These are phyloP conservation scores for Trisateles emortualis DNA, from an alignment of 2,888 invertebrate species.

Conservation along the genomic window DNA sequence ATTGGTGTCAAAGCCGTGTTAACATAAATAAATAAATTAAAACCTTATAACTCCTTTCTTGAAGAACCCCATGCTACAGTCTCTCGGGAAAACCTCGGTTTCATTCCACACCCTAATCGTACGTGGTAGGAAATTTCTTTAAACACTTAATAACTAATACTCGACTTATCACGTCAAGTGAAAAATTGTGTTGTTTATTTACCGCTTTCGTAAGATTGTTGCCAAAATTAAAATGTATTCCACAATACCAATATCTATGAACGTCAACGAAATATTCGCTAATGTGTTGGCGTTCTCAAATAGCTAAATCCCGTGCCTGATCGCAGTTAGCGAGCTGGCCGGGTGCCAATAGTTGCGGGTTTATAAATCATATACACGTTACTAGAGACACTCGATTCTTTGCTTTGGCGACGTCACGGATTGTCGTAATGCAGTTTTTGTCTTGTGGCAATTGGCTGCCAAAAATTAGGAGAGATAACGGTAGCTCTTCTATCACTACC, in stretches of 20 bases:
- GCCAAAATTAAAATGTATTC: neutral
- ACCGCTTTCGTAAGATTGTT: no score
- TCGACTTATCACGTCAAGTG: no score
- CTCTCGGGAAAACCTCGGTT: no score
- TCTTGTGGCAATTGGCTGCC: neutral
- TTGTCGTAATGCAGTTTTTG: conserved; percentile 38
- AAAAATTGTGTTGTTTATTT: neutral
- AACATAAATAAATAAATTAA: no score
- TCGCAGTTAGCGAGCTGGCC: conserved; percentile 67
- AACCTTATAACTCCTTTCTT: no score
- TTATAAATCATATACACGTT: conserved; percentile 63
- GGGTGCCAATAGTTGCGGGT: conserved; percentile 60
- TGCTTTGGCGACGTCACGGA: conserved; percentile 36
- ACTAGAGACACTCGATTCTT: conserved; percentile 48
- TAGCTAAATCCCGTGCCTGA: conserved; percentile 64
- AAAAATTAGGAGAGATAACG: neutral
- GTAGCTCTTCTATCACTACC: no score
- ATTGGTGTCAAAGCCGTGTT: no score
- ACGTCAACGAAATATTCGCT: conserved; percentile 31
- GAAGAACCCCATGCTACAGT: no score
- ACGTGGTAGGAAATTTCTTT: no score
- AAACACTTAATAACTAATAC: no score
- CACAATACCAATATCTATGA: conserved; percentile 4
- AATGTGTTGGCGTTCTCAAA: conserved; percentile 64
- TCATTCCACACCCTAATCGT: no score